Evolutionary conservation across 2,113 vertebrate genomes (phyloP).

Genomic region (Engystomops pustulosus): DNA sequence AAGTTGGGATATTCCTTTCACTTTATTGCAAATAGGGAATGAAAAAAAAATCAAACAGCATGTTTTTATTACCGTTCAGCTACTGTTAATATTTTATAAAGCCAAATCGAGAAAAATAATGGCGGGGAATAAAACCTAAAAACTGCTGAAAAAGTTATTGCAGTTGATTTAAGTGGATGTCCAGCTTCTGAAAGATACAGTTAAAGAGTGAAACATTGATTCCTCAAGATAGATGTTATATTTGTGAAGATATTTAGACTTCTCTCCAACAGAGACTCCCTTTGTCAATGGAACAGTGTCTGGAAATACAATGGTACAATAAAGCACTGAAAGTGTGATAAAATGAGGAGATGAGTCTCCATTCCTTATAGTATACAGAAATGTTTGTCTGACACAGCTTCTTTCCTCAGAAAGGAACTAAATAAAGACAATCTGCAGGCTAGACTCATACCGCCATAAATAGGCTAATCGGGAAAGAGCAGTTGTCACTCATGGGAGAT

Average conservation of each 20-base stretch:
- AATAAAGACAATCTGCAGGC: slow-evolving; percentile 4
- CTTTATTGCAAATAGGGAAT: not conserved
- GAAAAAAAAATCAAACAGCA: not conserved
- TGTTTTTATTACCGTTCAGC: not conserved
- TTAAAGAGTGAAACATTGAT: slow-evolving; percentile 49
- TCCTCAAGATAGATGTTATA: slow-evolving; percentile 43
- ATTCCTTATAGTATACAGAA: slow-evolving; percentile 48
- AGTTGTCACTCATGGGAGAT: slow-evolving; percentile 11
- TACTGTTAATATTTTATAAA: slow-evolving; percentile 42
- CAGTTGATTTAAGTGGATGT: slow-evolving; percentile 45
- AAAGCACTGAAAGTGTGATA: slow-evolving; percentile 54
- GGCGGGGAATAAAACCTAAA: slow-evolving; percentile 21
- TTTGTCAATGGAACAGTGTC: slow-evolving; percentile 54
- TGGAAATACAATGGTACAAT: slow-evolving; percentile 52
- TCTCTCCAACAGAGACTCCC: slow-evolving; percentile 32
- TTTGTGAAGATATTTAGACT: slow-evolving; percentile 53
- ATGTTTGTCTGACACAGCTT: slow-evolving; percentile 43
- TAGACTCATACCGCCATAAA: slow-evolving; percentile 13
- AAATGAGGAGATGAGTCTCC: slow-evolving; percentile 45
- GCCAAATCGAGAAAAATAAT: slow-evolving; percentile 31
- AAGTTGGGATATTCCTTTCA: not conserved
- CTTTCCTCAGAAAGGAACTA: slow-evolving; percentile 5
- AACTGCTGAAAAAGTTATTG: slow-evolving; percentile 41
- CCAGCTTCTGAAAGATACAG: slow-evolving; percentile 3
- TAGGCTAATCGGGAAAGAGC: not conserved